Evolutionary conservation across 92 coral and sea anemone genomes (phyloP).

Genomic region (Parazoanthus swiftii): DNA sequence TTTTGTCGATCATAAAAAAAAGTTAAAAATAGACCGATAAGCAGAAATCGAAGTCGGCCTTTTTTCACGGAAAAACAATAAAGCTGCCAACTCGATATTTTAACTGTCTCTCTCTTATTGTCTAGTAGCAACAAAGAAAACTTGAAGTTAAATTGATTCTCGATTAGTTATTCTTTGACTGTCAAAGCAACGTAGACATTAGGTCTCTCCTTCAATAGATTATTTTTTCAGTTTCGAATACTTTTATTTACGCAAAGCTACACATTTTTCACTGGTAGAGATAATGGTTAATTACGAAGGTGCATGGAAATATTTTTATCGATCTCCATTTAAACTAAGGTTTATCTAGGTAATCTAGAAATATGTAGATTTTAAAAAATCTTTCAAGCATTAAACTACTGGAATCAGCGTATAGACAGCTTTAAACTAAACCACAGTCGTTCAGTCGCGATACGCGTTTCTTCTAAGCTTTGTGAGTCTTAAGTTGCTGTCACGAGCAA

Average conservation of each 20-base stretch:
- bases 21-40: background rate
- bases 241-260: background rate
- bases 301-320: background rate
- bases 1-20: background rate
- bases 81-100: slow-evolving; percentile 15
- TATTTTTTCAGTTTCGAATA: background rate
- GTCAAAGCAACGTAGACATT: slow-evolving; percentile 5
- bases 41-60: no score
- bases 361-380: background rate
- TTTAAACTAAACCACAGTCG: background rate
- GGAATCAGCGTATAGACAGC: background rate
- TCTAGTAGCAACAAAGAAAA: slow-evolving; percentile 26
- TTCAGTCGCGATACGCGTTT: background rate
- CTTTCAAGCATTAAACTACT: background rate
- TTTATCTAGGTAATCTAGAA: no score
- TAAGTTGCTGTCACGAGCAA: background rate
- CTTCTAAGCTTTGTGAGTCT: background rate
- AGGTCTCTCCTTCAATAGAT: background rate
- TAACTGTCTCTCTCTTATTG: background rate
- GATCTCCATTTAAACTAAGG: background rate
- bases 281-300: background rate
- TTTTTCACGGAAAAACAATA: slow-evolving; percentile 2
- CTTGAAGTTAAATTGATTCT: slow-evolving; percentile 4
- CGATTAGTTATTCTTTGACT: background rate
- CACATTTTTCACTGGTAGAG: background rate